Evolutionary conservation across 2,888 invertebrate species (phyloP), one percentile per base, ranked within the genome.

Genomic region (Lithosia quadra): DNA sequence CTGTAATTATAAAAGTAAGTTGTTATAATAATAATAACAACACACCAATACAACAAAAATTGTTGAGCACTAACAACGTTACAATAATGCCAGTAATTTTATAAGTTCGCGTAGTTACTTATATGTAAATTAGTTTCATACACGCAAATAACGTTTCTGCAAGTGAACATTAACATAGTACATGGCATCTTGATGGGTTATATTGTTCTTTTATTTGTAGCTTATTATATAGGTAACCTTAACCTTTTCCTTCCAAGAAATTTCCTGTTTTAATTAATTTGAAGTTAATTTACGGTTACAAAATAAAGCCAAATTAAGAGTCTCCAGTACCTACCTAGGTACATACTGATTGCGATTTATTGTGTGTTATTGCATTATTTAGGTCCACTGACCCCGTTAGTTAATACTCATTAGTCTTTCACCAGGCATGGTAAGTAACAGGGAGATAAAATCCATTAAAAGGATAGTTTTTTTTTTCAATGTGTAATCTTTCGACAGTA

Each of bases 121-220:
- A 9, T 65, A 69, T 68, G 63, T 65, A 66, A 70, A 73, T 65
- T 60, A 64, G 61, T 65, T 66, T 68, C 21, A 58, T 15, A 62
- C 71, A 71, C 64, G 73, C 68, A 60, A 73, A 63, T 67, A 64
- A 67, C 69, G 62, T 67, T 72, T 72, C 64, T 66, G 66, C 66
- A 65, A 67, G 64, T 67, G 21, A 61, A 68, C 63, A 59, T 63
- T 43, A 57, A 59, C 66, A 66, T 57, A 62, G 15, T 39, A 70
- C 22, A n/a, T 62, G 62, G 24, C 49, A 28, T 55, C 53, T 71
- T 36, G 28, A 2, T 58, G n/a, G 62, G 34, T 64, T 64, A 57
- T 56, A 63, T 65, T 55, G 59, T 28, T 65, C 43, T 63, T 67
- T 59, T 66, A 59, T 64, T 60, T 68, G 56, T 39, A n/a, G 56